Evolutionary conservation across 1,140 invertebrate genomes (phyloP), one percentile per base, ranked within the genome.

Genomic region (Heliconius eleuchia): DNA sequence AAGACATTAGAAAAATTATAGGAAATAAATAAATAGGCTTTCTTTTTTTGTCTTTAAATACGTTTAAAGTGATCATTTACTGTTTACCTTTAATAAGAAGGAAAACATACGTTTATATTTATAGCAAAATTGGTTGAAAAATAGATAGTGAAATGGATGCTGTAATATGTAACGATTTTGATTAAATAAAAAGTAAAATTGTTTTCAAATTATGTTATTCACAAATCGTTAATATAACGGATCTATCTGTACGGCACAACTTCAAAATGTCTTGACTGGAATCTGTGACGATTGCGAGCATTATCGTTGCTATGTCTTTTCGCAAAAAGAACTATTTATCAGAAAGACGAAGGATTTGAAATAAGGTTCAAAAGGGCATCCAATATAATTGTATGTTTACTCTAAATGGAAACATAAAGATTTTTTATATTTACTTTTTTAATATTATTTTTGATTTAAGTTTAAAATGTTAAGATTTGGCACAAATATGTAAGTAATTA

Each of bases 291-390:
- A 27, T 27, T 27, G 60, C 11, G 60, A 27, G 23, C 86, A 88
- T 87, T 92, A 91, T 90, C 88, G 86, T 80, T 74, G 80, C 75
- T 83, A 84, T 87, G 88, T 89, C 87, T 87, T 77, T 55, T 82
- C 77, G 60, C 83, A 87, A 85, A 86, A 88, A 87, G 82, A 83
- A 85, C 86, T 87, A 89, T 91, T 91, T 87, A 87, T 91, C 86
- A 88, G 86, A 71, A 76, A 78, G 80, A 78, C 80, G 80, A 37
- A 81, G 80, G 80, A 77, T 81, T 81, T 81, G 76, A 81, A 81
- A 75, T 81, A 78, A 77, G 76, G 76, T 81, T 77, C 75, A 74
- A 77, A 78, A 70, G 57, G 73, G 57, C 66, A 50, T 71, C 50
- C 13, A 52, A 77, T 46, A 78, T 78, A 73, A 60, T 70, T 70